Percentiles rank a stretch among this genome's conserved stretches.
Conservation (phyloP, 2,113 vertebrate genomes). For the Myiopsitta monachus region DNA sequence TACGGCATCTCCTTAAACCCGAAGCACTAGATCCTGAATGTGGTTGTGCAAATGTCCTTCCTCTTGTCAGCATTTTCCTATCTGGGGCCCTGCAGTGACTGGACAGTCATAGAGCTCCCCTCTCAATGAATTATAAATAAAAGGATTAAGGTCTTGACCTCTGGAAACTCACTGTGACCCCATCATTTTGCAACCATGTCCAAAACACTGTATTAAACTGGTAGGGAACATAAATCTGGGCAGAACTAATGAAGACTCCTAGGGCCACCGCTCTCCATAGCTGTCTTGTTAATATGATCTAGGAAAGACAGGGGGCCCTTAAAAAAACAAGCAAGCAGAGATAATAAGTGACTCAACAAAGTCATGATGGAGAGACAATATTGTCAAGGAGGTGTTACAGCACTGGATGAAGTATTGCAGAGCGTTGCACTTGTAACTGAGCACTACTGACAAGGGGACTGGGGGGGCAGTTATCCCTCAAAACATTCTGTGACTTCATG, state of each 20-base stretch:
- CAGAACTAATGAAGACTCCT: constrained; percentile 10
- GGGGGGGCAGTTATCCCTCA: background rate
- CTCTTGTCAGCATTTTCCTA: background rate
- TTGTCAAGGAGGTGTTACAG: background rate
- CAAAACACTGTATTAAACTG: background rate
- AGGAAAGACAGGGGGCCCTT: constrained; percentile 18
- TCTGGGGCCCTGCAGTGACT: background rate
- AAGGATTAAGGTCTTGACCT: background rate
- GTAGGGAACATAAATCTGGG: constrained; percentile 19
- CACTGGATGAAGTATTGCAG: background rate
- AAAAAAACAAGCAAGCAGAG: background rate
- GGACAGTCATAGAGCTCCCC: background rate
- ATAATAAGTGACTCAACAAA: background rate
- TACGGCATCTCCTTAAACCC: fast-evolving
- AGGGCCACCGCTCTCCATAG: background rate
- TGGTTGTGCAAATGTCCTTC: background rate
- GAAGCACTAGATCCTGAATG: fast-evolving
- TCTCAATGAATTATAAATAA: background rate
- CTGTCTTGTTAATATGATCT: constrained; percentile 44
- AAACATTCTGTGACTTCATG: background rate
- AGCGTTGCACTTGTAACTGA: background rate
- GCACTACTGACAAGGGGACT: background rate
- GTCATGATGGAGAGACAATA: background rate
- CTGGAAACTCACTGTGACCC: background rate
- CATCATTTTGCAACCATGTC: background rate